A percentile compares a stretch with the other conserved stretches of the same genome.
phyloP scores from a whole-genome alignment of 1,140 invertebrate genomes.

The Ectropis grisescens region DNA sequence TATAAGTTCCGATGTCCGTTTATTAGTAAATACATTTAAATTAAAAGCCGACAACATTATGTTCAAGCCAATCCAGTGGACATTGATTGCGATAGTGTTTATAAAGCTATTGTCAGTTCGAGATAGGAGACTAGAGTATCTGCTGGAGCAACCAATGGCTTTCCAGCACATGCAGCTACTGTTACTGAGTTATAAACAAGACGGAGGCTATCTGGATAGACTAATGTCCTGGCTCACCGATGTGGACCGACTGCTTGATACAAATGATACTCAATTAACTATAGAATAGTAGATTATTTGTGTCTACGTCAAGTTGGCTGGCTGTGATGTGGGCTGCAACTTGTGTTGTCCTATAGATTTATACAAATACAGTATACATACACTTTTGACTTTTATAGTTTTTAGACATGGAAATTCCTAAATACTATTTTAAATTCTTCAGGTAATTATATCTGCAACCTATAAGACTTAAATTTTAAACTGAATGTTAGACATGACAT shows the following conservation, averaged over 20 bases:
- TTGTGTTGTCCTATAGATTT: too few species aligned
- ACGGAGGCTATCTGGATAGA: slow-evolving; percentile 67
- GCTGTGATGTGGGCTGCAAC: too few species aligned
- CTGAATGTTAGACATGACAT: too few species aligned
- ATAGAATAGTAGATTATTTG: slow-evolving; percentile 28
- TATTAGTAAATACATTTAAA: slow-evolving; percentile 71
- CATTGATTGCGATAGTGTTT: slow-evolving; percentile 67
- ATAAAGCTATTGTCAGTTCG: slow-evolving; percentile 65
- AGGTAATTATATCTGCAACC: too few species aligned
- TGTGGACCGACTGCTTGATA: slow-evolving; percentile 56
- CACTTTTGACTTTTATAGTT: too few species aligned
- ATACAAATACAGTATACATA: too few species aligned
- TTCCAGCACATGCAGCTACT: slow-evolving; percentile 61
- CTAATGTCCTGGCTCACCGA: slow-evolving; percentile 66
- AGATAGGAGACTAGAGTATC: slow-evolving; percentile 39
- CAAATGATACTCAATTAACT: slow-evolving; percentile 47
- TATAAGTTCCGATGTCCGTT: slow-evolving; percentile 57
- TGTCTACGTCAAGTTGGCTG: too few species aligned
- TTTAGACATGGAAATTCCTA: too few species aligned
- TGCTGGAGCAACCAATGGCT: slow-evolving; percentile 43
- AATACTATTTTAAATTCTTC: too few species aligned
- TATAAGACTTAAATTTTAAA: too few species aligned
- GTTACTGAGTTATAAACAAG: slow-evolving; percentile 66
- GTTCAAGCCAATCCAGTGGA: slow-evolving; percentile 72
- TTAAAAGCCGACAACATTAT: slow-evolving; percentile 73